These are phyloP conservation scores for Ctenochaetus hawaiiensis DNA, from an alignment of 2,797 vertebrate species.

Conservation along the genomic window DNA sequence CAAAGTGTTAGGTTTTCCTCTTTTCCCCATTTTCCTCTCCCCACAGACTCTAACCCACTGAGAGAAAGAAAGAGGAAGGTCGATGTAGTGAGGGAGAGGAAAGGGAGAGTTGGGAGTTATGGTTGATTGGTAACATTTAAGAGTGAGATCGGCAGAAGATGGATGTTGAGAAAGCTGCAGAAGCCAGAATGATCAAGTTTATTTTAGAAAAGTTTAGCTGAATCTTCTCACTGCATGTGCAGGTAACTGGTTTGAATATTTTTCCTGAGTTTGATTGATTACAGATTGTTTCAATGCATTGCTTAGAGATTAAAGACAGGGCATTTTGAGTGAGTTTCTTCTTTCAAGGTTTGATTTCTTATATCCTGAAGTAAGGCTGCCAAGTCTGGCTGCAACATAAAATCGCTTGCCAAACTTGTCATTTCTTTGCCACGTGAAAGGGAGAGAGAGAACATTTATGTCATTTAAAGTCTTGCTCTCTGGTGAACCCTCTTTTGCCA, in stretches of 20 bases:
- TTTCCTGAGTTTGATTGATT: constrained; percentile 13
- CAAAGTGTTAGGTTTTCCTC: constrained; percentile 56
- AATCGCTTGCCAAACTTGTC: constrained; percentile 41
- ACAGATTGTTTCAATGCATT: constrained; percentile 27
- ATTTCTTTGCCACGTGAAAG: constrained; percentile 25
- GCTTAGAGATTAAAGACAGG: constrained; percentile 21
- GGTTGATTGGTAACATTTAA: background rate
- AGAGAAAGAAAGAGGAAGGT: constrained; percentile 10
- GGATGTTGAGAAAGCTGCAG: background rate
- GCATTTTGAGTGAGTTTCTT: constrained; percentile 39
- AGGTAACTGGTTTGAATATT: constrained; percentile 25
- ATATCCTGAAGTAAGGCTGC: constrained; percentile 40
- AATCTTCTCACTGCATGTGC: constrained; percentile 7
- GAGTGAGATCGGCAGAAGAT: background rate
- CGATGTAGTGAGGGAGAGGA: constrained; percentile 1
- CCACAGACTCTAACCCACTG: constrained; percentile 33
- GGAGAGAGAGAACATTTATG: constrained; percentile 26
- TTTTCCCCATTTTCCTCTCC: constrained; percentile 58
- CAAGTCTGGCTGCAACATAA: constrained; percentile 56
- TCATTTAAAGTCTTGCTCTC: constrained; percentile 12
- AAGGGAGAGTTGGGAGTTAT: background rate
- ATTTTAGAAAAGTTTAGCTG: background rate
- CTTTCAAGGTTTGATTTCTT: constrained; percentile 56
- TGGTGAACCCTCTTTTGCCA: constrained; percentile 21
- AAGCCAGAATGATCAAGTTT: background rate